A percentile compares a stretch with the other conserved stretches of the same genome.
Evolutionary conservation across 2,888 invertebrate species (phyloP).

Genomic region (Rotaria sp.): DNA sequence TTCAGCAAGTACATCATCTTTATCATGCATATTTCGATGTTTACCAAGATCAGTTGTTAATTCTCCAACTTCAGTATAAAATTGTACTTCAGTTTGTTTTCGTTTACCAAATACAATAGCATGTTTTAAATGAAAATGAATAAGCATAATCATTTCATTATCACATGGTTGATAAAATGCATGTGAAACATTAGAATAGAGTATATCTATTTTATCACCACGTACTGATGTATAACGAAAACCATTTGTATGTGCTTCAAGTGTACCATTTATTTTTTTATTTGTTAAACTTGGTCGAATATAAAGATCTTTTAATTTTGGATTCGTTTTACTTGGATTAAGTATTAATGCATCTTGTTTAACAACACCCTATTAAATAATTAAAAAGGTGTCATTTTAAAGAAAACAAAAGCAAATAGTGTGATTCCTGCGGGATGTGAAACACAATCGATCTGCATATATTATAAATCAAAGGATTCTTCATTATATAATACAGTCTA

Average conservation of each 20-base stretch:
- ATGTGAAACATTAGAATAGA: slow-evolving; percentile 98
- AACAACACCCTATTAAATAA: slow-evolving; percentile 82
- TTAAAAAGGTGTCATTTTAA: too few species aligned
- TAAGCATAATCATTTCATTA: slow-evolving; percentile 95
- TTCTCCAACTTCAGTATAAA: slow-evolving; percentile 98
- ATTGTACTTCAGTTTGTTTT: slow-evolving; percentile 96
- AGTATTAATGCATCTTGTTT: slow-evolving; percentile 91
- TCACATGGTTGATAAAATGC: slow-evolving; percentile 99
- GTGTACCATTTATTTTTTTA: slow-evolving; percentile 65
- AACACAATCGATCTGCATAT: too few species aligned
- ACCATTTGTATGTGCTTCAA: slow-evolving; percentile 92
- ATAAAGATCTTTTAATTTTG: slow-evolving; percentile 90
- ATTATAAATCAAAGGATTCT: too few species aligned
- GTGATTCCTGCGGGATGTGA: too few species aligned
- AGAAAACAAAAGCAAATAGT: too few species aligned
- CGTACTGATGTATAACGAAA: slow-evolving; percentile 89
- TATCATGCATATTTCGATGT: slow-evolving; percentile 98
- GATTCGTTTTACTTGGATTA: slow-evolving; percentile 90
- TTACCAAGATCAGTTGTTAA: slow-evolving; percentile 98
- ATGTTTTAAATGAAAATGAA: slow-evolving; percentile 92
- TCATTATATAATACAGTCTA: too few species aligned
- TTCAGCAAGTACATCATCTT: slow-evolving; percentile 95
- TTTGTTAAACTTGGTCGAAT: slow-evolving; percentile 97
- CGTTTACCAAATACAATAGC: slow-evolving; percentile 99
- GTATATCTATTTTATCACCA: slow-evolving; percentile 96